Base-by-base conservation (phyloP, 2,888 invertebrate species). In the Eilema depressum region DNA sequence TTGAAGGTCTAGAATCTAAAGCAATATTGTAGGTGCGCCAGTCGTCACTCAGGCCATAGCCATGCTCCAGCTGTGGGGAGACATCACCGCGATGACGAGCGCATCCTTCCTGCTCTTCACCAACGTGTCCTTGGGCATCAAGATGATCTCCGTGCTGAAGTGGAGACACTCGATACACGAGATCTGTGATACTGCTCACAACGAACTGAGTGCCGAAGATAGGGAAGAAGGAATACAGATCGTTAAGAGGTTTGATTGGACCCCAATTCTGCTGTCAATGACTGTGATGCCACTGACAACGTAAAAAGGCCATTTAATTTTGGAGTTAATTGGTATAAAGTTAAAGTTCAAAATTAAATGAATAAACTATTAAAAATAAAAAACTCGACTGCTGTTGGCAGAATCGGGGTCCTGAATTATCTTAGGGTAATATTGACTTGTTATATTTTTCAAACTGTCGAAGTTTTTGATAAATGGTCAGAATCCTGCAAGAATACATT, bases 31-130 rank as follows among this genome's bases (percentile, higher is more conserved):
- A 91, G 92, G 93, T 17, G 83, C 17, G 91, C 91, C 69, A 74
- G 61, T 92, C 5, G 79, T 92, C 8, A 86, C 91, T 0, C 95
- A 96, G 85, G 75, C 89, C 0, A 90, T 91, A 0, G 93, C 94
- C 73, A 80, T 96, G 70, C 76, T 89, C 28, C 80, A 88, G 69
- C 89, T 93, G 5, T 92, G 94, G 92, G 94, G 93, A 0, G 81
- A 94, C 74, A 68, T 94, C 2, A 69, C 85, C 0, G 79, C 89
- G 7, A 93, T 93, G 94, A 92, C 91, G 0, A 87, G 85, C 28
- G 88, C 89, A 0, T 85, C 91, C 1, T 93, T 92, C 71, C 79
- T 94, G 0, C 83, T 93, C 25, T 88, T 93, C 76, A 92, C 93
- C 0, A 93, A 92, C 75, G 11, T 89, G 26, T 87, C 89, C 0